Conservation (phyloP, 2,888 invertebrate species). For the Hemithea aestivaria region DNA sequence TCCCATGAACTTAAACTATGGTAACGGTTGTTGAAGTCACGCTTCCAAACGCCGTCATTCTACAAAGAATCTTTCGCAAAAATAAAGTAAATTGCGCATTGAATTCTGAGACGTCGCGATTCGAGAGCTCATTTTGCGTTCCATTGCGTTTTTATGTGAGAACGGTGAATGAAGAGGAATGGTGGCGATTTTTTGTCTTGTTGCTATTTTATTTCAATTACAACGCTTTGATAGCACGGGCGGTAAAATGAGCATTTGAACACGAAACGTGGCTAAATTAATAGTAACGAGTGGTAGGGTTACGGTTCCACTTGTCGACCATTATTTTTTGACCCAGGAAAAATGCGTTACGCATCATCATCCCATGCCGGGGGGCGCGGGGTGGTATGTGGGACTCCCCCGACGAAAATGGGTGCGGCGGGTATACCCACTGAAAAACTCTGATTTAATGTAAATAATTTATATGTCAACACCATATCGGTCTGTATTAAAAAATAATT, state of each 20-base stretch:
- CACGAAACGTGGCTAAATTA: no score
- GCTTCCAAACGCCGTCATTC: constrained; percentile 36
- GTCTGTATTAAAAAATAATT: no score
- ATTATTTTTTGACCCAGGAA: no score
- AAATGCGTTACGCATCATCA: no score
- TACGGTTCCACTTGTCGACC: no score
- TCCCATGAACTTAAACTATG: constrained; percentile 49
- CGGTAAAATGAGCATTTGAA: background rate
- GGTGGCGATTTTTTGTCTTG: constrained; percentile 14
- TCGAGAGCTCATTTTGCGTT: constrained; percentile 32
- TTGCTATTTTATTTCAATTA: background rate
- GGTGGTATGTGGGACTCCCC: no score
- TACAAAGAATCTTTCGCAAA: constrained; percentile 32
- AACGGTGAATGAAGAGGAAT: constrained; percentile 26
- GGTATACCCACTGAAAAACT: no score
- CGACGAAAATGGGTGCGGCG: no score
- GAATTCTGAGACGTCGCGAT: constrained; percentile 22
- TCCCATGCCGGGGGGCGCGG: no score
- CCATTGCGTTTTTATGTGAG: constrained; percentile 31
- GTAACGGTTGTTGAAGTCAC: constrained; percentile 48
- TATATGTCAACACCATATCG: no score
- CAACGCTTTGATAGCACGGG: background rate
- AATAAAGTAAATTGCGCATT: constrained; percentile 42
- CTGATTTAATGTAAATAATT: no score
- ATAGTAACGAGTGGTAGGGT: no score